These are phyloP conservation scores for Butastur rufipennis DNA, from an alignment of 2,113 vertebrate species.

Conservation along the genomic window DNA sequence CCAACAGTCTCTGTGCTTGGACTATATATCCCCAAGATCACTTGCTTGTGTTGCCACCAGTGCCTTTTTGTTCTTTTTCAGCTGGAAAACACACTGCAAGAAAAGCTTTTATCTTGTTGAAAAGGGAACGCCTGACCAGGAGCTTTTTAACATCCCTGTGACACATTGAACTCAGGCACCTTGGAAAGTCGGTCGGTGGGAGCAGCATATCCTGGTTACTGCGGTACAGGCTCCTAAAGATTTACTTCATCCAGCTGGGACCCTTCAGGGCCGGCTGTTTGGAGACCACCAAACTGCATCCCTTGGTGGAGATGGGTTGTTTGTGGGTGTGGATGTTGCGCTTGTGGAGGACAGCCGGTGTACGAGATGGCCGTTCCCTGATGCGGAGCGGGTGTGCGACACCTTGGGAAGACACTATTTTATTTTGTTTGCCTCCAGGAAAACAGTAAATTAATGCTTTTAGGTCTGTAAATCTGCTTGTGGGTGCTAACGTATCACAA, in stretches of 20 bases:
- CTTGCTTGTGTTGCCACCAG: background rate
- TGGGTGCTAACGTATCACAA: background rate
- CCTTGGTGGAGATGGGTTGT: background rate
- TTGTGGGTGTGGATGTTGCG: rapidly evolving
- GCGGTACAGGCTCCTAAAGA: background rate
- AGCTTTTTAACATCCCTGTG: background rate
- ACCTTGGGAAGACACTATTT: background rate
- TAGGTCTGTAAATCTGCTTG: background rate
- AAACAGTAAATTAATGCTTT: background rate
- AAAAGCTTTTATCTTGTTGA: background rate
- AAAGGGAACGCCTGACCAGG: background rate
- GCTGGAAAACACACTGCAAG: background rate
- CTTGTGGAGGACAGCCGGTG: background rate
- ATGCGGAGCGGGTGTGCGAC: rapidly evolving
- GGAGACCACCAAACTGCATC: background rate
- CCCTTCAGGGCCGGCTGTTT: background rate
- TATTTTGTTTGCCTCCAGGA: background rate
- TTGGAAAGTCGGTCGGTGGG: rapidly evolving
- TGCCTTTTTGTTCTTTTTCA: background rate
- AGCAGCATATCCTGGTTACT: background rate
- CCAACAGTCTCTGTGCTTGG: background rate
- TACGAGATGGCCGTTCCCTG: rapidly evolving
- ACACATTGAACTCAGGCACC: rapidly evolving
- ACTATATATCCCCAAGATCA: background rate
- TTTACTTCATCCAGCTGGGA: background rate